Conservation (phyloP, 2,797 vertebrate species). For the Acanthiza pusilla region DNA sequence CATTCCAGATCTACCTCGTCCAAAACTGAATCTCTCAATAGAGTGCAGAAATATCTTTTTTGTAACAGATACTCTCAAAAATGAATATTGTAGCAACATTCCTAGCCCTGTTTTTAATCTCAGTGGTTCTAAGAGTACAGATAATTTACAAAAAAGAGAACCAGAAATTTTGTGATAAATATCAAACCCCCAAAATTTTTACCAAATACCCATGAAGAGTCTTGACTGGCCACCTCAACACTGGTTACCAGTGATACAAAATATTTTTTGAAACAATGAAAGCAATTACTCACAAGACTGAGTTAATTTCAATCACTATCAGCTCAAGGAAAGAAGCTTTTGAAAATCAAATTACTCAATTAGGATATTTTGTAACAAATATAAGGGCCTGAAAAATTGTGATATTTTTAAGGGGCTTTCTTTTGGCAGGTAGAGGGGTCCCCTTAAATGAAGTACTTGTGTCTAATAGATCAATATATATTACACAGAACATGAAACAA, state of each 20-base stretch:
- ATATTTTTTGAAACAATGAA: neutral
- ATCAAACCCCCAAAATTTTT: neutral
- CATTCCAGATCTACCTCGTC: neutral
- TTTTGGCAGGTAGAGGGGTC: fast-evolving
- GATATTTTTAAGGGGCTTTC: too few relatives aligned
- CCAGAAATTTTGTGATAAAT: neutral
- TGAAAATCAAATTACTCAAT: neutral
- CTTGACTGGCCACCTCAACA: neutral
- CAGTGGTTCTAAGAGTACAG: neutral
- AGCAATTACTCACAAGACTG: neutral
- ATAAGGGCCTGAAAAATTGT: neutral
- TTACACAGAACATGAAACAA: neutral
- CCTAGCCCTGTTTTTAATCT: neutral
- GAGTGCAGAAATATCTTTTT: neutral
- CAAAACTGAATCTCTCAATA: neutral
- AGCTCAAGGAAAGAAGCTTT: neutral
- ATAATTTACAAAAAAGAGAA: neutral
- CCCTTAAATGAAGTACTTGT: neutral
- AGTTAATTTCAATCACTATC: neutral
- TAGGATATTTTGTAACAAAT: neutral
- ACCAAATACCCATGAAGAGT: neutral
- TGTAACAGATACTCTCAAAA: neutral
- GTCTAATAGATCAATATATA: neutral
- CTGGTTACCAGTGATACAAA: neutral
- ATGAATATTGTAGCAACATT: neutral